Base-by-base conservation (phyloP, 2,797 vertebrate genomes). In the Gobio occitaniae region DNA sequence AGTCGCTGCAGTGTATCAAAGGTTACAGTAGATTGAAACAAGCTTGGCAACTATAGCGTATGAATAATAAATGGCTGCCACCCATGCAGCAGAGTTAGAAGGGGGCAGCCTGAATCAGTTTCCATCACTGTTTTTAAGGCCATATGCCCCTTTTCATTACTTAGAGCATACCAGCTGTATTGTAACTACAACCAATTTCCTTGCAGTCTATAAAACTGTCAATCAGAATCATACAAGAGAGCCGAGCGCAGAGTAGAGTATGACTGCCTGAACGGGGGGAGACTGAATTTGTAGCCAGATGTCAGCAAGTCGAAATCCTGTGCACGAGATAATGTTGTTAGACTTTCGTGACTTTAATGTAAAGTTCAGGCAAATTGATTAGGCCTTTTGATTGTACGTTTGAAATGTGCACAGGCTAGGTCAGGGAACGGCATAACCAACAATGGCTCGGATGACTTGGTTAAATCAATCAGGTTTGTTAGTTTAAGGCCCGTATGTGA, bases 141-240 rank as follows among this genome's bases (percentile, higher is more conserved):
- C 93, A 93, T 92, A 93, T 95, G 94, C 93, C 93, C 93, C 92
- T 94, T 94, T 95, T 95, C 94, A 95, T 95, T 95, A 94, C 94
- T 91, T 87, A 15, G 87, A 94, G 93, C 93, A 94, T 92, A 88
- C 93, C 94, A 95, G 94, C 94, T 95, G 94, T 94, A 95, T 94
- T 95, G 93, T 93, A 95, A 95, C 94, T 95, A 95, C 94, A 94
- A 95, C 94, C 95, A 95, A 96, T 96, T 96, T 95, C 95, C 95
- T 93, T 94, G 94, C 93, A 95, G 94, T 95, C 95, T 94, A 95
- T 96, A 96, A 96, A 96, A 93, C 94, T 95, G 94, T 95, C 95
- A 94, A 95, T 96, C 95, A 96, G 93, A 95, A 94, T 94, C 93
- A 93, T 92, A 93, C 77, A 88, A 78, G 91, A 86, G 88, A 91